Conservation (phyloP, 2,888 invertebrate genomes). For the Microctonus aethiopoides region DNA sequence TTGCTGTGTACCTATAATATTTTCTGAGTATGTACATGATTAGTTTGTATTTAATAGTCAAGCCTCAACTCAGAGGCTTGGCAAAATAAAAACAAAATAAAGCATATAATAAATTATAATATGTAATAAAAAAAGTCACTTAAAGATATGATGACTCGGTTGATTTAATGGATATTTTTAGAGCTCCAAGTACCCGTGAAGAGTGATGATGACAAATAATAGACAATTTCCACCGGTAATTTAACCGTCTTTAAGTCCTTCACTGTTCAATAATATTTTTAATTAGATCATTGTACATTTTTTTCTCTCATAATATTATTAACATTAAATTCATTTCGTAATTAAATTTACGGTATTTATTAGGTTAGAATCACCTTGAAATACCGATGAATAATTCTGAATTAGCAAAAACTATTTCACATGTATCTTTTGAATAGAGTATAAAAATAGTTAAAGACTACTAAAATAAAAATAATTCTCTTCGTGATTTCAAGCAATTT, state of each 20-base stretch:
- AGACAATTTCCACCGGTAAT: conserved; percentile 2
- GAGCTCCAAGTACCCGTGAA: conserved; percentile 54
- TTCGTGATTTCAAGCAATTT: background rate
- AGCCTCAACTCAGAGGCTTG: conserved; percentile 28
- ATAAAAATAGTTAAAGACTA: background rate
- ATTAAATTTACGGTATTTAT: background rate
- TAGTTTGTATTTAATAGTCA: conserved; percentile 19
- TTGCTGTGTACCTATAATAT: background rate
- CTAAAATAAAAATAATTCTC: background rate
- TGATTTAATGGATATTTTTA: conserved; percentile 60
- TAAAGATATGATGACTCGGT: conserved; percentile 51
- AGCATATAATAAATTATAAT: conserved; percentile 19
- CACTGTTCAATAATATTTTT: background rate
- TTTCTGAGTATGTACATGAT: background rate
- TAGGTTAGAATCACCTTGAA: background rate
- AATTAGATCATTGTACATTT: background rate
- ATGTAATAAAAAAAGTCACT: conserved; percentile 46
- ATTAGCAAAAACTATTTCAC: background rate
- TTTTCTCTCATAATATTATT: background rate
- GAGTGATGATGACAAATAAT: conserved; percentile 24
- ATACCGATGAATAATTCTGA: background rate
- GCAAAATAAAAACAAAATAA: conserved; percentile 16
- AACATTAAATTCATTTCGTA: background rate
- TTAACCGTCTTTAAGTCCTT: background rate
- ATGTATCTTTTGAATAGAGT: background rate